Evolutionary conservation across 2,797 vertebrate genomes (phyloP), one percentile per base, ranked within the genome.

Genomic region (Rhinogobio ventralis): DNA sequence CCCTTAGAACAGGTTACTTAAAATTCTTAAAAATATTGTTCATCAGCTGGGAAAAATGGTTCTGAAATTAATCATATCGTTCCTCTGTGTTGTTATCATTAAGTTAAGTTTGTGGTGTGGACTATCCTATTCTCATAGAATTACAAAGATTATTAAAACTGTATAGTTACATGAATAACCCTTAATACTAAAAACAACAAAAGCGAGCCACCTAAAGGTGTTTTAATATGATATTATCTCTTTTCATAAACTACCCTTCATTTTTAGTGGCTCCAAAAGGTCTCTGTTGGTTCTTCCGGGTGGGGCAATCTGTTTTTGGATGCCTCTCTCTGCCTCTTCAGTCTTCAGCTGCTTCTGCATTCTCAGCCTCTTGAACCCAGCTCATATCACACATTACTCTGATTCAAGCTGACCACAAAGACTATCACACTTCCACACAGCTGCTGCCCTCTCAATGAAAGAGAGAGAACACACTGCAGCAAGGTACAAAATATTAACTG

Each of bases 291-390:
- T 45, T 71, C 51, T 81, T 60, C 51, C 19, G 25, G 68, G 79
- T 81, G 79, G 79, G 79, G 36, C n/a, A 23, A 55, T 71, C 51
- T 45, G 36, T 71, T 72, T 81, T 72, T 71, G 36, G 67, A 71
- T 72, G 79, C 51, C 51, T 81, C 79, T 71, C 66, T 71, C 67
- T 57, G 49, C 33, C 66, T 71, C 49, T 71, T 81, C 67, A 81
- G 39, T 23, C 51, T 87, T 92, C 94, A 93, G 93, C 93, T 94
- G 94, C 93, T 91, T 89, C 90, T 88, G 89, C 91, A 93, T 92
- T 89, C 92, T 94, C 90, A 91, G 92, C 92, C 93, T 94, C 92
- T 93, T 92, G 92, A 94, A 87, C 91, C 90, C 92, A 91, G 93
- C 92, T 93, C 64, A 80, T 80, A 80, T 80, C 64, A 68, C 78